Evolutionary conservation across 2,113 vertebrate species (phyloP).

Genomic region (Nothoprocta perdicaria): DNA sequence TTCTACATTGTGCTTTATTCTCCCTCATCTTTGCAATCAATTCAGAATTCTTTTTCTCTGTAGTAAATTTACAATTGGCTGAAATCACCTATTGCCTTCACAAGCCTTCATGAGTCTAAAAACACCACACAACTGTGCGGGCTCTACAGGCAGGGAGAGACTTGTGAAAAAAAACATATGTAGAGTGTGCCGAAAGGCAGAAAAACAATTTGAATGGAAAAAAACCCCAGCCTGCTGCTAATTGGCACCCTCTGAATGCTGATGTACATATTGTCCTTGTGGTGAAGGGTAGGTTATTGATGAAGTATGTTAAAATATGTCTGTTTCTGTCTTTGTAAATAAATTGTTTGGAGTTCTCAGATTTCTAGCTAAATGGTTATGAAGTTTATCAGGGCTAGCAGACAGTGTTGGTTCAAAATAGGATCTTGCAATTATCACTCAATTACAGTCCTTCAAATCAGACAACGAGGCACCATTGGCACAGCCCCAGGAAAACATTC

Average conservation of each 20-base stretch:
- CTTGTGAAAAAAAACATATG: not conserved
- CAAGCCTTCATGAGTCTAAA: not conserved
- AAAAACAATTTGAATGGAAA: not conserved
- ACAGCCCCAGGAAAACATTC: conserved; percentile 64
- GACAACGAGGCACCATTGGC: conserved; percentile 69
- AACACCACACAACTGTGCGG: not conserved
- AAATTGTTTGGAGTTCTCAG: conserved; percentile 77
- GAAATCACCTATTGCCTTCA: not conserved
- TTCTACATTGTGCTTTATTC: not conserved
- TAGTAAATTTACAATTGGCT: not conserved
- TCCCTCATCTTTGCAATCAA: not conserved
- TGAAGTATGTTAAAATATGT: conserved; percentile 56
- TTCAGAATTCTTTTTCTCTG: not conserved
- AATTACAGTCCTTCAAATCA: conserved; percentile 67
- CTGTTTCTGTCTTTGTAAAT: conserved; percentile 71
- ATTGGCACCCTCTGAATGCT: conserved; percentile 49
- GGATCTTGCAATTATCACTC: conserved; percentile 75
- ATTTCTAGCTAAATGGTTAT: conserved; percentile 74
- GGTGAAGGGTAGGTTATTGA: conserved; percentile 15
- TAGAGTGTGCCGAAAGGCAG: not conserved
- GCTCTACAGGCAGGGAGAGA: not conserved
- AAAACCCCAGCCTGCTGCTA: not conserved
- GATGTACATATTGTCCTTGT: not conserved
- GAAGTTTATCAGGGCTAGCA: conserved; percentile 65
- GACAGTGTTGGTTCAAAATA: conserved; percentile 58